Base-by-base conservation (phyloP, 2,797 vertebrate genomes). In the Lacerta bilineata region DNA sequence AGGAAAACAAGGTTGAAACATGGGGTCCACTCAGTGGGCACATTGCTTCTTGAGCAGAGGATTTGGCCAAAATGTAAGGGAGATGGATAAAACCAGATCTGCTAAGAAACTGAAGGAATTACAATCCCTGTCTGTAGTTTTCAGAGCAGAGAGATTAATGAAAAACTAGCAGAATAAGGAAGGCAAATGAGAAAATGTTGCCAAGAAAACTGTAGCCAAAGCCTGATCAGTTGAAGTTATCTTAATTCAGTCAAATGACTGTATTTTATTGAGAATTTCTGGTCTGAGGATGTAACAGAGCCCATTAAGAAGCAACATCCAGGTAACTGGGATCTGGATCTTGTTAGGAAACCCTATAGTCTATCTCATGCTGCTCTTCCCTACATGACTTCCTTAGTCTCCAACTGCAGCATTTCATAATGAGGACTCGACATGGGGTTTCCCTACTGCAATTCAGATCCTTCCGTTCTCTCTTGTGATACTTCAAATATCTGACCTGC, bases 11-110 rank as follows among this genome's bases (percentile, higher is more conserved):
- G 8, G 41, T 7, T 77, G 78, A 64, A 77, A 79, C 7, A 69
- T 86, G 39, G 41, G 15, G 1, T 0, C 66, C 25, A 0, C 1
- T 80, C 55, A 71, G 36, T 0, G n/a, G 50, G n/a, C 0, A 6
- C 4, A 8, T 27, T 1, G 17, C 39, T 79, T 6, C 6, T 72
- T 0, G 74, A 41, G 59, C 13, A n/a, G 5, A 79, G 39, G 5
- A 61, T 7, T 13, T 13, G 4, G 9, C 2, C 25, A 25, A 33
- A 55, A 68, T 18, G 74, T 1, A 84, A 87, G 39, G 0, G 3
- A 50, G 43, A 87, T 0, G 39, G 9, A 33, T 0, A 80, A 72
- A 43, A 87, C 17, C 66, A 2, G 0, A 0, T 0, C 77, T 13
- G 46, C 20, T 10, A 3, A 39, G 36, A 29, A 17, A 8, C 23